Evolutionary conservation across 1,140 invertebrate genomes (phyloP).

Genomic region (Leptopilina boulardi): DNA sequence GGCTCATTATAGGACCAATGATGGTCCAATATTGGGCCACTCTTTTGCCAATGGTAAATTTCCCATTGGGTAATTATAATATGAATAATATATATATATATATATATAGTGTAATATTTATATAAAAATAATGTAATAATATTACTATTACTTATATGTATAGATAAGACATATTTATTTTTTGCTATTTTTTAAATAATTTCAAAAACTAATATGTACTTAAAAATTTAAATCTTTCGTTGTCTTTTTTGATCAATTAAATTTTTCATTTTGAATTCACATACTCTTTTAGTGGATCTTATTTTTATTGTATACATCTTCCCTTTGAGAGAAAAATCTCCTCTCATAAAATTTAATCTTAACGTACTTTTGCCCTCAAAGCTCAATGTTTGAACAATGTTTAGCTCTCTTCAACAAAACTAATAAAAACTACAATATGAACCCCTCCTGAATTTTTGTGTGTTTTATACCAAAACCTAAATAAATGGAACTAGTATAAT

Average conservation of each 20-base stretch:
- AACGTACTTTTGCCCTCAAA: not conserved
- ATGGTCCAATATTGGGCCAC: too few relatives aligned
- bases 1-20: too few relatives aligned
- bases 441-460: not conserved
- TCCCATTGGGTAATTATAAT: too few relatives aligned
- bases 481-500: constrained; percentile 4
- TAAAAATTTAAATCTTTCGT: too few relatives aligned
- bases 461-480: not conserved
- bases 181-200: too few relatives aligned
- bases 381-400: not conserved
- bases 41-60: too few relatives aligned
- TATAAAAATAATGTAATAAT: too few relatives aligned
- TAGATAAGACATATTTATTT: too few relatives aligned
- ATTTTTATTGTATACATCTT: not conserved
- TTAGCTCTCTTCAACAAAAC: not conserved
- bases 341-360: not conserved
- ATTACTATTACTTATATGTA: too few relatives aligned
- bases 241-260: not conserved
- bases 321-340: not conserved
- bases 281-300: not conserved
- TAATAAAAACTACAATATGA: not conserved
- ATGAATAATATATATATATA: too few relatives aligned
- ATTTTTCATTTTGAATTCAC: not conserved
- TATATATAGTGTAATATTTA: too few relatives aligned
- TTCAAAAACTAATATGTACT: too few relatives aligned